phyloP scores from a whole-genome alignment of 2,113 vertebrate genomes.

The Ictalurus punctatus region DNA sequence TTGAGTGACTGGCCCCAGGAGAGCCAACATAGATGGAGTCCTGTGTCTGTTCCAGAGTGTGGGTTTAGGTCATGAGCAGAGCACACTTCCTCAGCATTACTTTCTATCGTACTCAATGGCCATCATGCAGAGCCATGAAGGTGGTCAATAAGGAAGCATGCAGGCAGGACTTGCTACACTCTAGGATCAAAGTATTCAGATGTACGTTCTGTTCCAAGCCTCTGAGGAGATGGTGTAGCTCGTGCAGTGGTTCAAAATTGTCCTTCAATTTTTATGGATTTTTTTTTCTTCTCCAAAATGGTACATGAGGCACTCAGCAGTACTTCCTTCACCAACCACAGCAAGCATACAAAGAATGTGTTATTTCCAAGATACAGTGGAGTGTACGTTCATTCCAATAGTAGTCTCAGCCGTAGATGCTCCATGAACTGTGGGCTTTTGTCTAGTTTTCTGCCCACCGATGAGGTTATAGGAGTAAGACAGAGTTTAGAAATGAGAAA shows the following conservation, averaged over 20 bases:
- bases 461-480: not conserved
- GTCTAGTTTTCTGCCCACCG: not conserved
- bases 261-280: not conserved
- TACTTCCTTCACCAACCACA: not conserved
- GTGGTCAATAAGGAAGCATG: slow-evolving; percentile 27
- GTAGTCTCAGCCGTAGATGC: not conserved
- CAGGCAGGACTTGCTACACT: slow-evolving; percentile 19
- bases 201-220: not conserved
- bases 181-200: slow-evolving; percentile 1
- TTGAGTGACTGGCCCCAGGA: not conserved
- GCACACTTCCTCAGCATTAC: slow-evolving; percentile 30
- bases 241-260: not conserved
- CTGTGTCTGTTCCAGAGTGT: not conserved
- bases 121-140: slow-evolving; percentile 37
- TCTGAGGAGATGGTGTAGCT: not conserved
- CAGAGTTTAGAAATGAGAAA: not conserved
- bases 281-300: not conserved
- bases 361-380: not conserved
- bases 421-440: not conserved
- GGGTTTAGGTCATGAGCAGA: slow-evolving; percentile 23
- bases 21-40: slow-evolving; percentile 20
- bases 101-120: slow-evolving; percentile 35
- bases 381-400: not conserved
- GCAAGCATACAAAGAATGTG: not conserved
- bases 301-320: not conserved